Evolutionary conservation across 2,113 vertebrate genomes (phyloP), one percentile per base, ranked within the genome.

Genomic region (Psilopsiagon aymara): DNA sequence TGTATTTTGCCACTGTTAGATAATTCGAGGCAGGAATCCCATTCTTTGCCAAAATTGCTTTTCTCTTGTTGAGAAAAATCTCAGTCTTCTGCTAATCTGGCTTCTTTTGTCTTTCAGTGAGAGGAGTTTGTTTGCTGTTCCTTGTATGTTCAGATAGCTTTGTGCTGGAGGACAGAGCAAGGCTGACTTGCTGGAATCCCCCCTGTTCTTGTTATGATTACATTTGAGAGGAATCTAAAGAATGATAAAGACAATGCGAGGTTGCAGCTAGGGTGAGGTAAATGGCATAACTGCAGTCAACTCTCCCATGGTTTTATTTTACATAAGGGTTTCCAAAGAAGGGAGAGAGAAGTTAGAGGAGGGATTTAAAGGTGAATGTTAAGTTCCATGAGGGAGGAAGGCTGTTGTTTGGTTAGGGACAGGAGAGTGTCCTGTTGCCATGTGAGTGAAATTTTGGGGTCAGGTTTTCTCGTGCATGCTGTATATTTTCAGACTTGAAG

Each of bases 141-240:
- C 18, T 67, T 74, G 17, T 39, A 3, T 29, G 17, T 27, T 82
- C 18, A 80, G 57, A 71, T 80, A 9, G 80, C 52, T n/a, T 60
- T 21, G 29, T 76, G 47, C 59, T 59, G 19, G 41, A 85, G 47
- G 35, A 79, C 35, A 76, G 44, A 67, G 35, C 71, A 47, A 83
- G 76, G 44, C 41, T 83, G 79, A 29, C 29, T 84, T 70, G 46
- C 43, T 88, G 67, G 23, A 55, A 47, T 79, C 41, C 62, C 11
- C 3, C 10, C 11, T 78, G 8, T 75, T 90, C 35, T 82, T 77
- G 20, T 43, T 69, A 27, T 47, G 52, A 51, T 85, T 79, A 13
- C 12, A 15, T 51, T 76, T 79, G 39, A 90, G 70, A 88, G 46
- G 91, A 78, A 81, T 94, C 51, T 78, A 33, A 89, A 86, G 83